Evolutionary conservation across 2,113 vertebrate species (phyloP), one percentile per base, ranked within the genome.

Genomic region (Sula dactylatra): DNA sequence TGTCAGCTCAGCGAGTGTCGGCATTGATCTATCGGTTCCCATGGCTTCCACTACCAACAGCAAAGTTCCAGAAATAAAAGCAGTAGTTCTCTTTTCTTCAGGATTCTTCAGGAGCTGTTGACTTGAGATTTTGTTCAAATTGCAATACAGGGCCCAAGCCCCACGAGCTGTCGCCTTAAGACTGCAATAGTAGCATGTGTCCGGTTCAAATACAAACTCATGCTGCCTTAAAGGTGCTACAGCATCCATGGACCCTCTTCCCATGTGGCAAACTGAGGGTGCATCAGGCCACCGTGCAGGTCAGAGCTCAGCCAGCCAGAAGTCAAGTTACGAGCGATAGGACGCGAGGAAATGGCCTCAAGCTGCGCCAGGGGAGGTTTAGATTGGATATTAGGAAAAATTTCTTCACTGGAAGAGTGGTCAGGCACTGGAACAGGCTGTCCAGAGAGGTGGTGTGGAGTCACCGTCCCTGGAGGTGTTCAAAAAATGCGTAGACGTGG

Each of bases 141-240:
- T 1, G 0, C 0, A 0, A 44, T 34, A 52, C 64, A 36, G 9
- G 42, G 21, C 45, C 49, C 24, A 58, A 22, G 8, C 7, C 38
- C 55, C 69, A 26, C 1, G 1, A 44, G 13, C 11, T 0, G 65
- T 91, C 32, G 10, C 81, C 50, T 61, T 82, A 40, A 64, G 66
- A 27, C 61, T 50, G 42, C 1, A 7, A 27, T 80, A 42, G 13
- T 31, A 61, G 11, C 6, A 2, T 8, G 40, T 56, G 16, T 52
- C 72, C 29, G 44, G 49, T 38, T 62, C 61, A 74, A 32, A 66
- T 20, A 61, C 58, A 78, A 49, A 40, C 20, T 85, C 61, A 11
- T 1, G 2, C 21, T 49, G 21, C 70, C 38, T 17, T 54, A 62
- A 78, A 82, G 16, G 10, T 52, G 16, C 16, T 27, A 26, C 38